Evolutionary conservation across 2,797 vertebrate genomes (phyloP), one percentile per base, ranked within the genome.

Genomic region (Microtus californicus): DNA sequence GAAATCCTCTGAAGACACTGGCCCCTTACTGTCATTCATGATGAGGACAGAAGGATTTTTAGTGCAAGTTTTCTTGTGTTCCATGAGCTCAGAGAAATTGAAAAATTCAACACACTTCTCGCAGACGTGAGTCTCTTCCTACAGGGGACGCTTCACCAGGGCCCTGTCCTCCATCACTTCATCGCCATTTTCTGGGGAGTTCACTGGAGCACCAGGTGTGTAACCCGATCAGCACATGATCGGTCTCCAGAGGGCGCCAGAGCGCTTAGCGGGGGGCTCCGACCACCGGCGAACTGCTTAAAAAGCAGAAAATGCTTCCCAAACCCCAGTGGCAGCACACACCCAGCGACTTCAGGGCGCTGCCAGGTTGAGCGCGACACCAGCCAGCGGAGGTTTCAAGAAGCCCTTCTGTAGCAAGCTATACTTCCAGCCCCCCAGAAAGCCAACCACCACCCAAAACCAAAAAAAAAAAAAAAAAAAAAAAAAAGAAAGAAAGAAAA

Each of bases 21-120:
- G 91, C 59, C 98, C 98, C 63, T 99, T 99, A 0, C 98, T 94
- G 40, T 99, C 99, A 19, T 98, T 99, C 99, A 99, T 99, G 97
- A 99, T 99, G 89, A 99, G 98, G 80, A 99, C 99, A 48, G 99
- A 99, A 12, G 99, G 99, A 88, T 98, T 99, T 98, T 99, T 99
- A 97, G 99, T 99, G 99, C 99, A 99, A 98, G 97, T 99, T 97
- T 98, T 99, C 98, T 99, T 99, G 94, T 99, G 99, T 97, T 99
- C 99, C 6, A 99, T 94, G 96, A 99, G 99, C 95, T 99, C 99
- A 0, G 98, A 98, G 90, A 99, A 98, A 56, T 99, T 98, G 81
- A 99, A 99, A 98, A 99, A 99, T 93, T 99, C 99, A 0, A 99
- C 99, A 90, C 99, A 99, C 98, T 99, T 99, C 94, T 98, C 98